Evolutionary conservation across 2,888 invertebrate species (phyloP).

Genomic region (Sturmia bella): DNA sequence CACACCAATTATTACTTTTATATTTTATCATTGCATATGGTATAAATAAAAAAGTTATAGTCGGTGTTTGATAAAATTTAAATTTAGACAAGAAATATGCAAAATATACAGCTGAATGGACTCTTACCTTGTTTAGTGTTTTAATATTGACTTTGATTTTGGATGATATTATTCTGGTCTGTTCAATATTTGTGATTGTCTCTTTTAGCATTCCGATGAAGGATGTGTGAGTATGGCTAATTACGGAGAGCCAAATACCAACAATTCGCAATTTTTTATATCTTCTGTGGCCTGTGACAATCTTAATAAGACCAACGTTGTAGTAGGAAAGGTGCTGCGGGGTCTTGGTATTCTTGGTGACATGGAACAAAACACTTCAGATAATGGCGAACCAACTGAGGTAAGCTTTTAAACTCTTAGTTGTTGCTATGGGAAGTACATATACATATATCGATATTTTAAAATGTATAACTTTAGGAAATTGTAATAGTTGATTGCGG

Average conservation of each 20-base stretch:
- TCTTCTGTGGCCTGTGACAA: slow-evolving; percentile 89
- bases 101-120: no score
- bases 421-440: neutral
- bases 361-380: slow-evolving; percentile 85
- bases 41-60: no score
- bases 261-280: slow-evolving; percentile 97
- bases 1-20: no score
- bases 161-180: no score
- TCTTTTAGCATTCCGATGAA: slow-evolving; percentile 83
- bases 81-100: no score
- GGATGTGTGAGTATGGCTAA: slow-evolving; percentile 92
- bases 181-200: neutral
- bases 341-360: slow-evolving; percentile 89
- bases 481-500: slow-evolving; percentile 89
- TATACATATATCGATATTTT: neutral
- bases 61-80: no score
- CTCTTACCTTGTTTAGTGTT: no score
- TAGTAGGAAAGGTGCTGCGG: slow-evolving; percentile 90
- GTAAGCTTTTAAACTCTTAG: slow-evolving; percentile 74
- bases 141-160: no score
- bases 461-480: slow-evolving; percentile 81
- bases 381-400: slow-evolving; percentile 84
- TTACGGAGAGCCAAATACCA: slow-evolving; percentile 89
- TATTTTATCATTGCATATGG: no score
- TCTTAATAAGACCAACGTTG: slow-evolving; percentile 91